These are phyloP conservation scores for Osmerus eperlanus DNA, from an alignment of 2,113 vertebrate genomes.

Conservation along the genomic window DNA sequence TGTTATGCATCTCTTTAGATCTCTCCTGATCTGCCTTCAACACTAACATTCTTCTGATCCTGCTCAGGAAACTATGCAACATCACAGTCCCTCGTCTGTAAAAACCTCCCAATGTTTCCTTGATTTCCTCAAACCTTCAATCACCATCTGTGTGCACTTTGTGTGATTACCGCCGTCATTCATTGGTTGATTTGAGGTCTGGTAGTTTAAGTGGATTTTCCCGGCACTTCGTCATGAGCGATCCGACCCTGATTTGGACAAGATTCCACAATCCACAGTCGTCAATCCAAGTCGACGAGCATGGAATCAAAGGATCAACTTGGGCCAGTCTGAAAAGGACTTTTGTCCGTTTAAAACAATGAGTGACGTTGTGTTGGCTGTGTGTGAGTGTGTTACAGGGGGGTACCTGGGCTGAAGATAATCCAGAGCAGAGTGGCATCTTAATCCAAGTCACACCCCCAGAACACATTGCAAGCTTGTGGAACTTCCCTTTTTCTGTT, in stretches of 20 bases:
- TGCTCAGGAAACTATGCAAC: too few relatives aligned
- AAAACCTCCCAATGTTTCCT: too few relatives aligned
- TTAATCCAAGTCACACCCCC: conserved; percentile 67
- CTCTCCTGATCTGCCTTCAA: too few relatives aligned
- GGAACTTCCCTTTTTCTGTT: conserved; percentile 33
- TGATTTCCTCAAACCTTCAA: too few relatives aligned
- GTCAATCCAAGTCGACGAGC: conserved; percentile 12
- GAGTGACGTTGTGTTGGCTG: conserved; percentile 39
- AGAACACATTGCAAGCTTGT: conserved; percentile 45
- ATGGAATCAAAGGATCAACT: conserved; percentile 47
- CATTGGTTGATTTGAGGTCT: conserved; percentile 1
- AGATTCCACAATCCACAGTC: conserved; percentile 11
- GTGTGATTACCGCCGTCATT: conserved; percentile 16
- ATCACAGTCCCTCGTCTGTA: too few relatives aligned
- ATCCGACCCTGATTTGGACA: conserved; percentile 29
- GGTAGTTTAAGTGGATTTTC: too few relatives aligned
- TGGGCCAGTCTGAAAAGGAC: conserved; percentile 48
- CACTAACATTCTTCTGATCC: too few relatives aligned
- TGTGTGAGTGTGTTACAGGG: conserved; percentile 14
- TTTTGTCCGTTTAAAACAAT: conserved; percentile 65
- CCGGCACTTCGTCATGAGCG: conserved; percentile 4
- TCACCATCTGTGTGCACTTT: conserved; percentile 7
- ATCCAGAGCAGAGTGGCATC: conserved; percentile 49
- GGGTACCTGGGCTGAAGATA: conserved; percentile 40
- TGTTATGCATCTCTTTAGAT: too few relatives aligned